Evolutionary conservation across 2,797 vertebrate genomes (phyloP).

Genomic region (Tenualosa ilisha): DNA sequence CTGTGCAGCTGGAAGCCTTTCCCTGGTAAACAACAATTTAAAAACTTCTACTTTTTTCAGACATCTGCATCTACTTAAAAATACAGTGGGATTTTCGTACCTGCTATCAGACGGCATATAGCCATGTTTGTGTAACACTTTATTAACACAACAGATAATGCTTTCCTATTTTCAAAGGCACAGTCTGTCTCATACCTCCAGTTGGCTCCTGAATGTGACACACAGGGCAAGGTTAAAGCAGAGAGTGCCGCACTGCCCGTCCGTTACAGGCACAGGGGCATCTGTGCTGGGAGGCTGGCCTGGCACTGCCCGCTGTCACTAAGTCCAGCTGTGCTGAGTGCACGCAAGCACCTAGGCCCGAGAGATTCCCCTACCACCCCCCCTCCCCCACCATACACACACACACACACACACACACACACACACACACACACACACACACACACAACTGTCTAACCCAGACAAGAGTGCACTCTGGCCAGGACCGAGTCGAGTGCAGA

Average conservation of each 20-base stretch:
- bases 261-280: conserved; percentile 59
- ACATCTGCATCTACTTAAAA: not conserved
- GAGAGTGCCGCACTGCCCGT: conserved; percentile 48
- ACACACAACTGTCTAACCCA: conserved; percentile 44
- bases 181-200: conserved; percentile 26
- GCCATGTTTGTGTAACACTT: not conserved
- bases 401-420: not conserved
- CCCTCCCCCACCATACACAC: not conserved
- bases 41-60: not conserved
- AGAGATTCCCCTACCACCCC: not conserved
- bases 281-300: conserved; percentile 62
- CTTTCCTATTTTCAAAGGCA: not conserved
- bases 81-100: not conserved
- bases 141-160: not conserved
- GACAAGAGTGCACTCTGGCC: conserved; percentile 44
- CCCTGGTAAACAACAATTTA: not conserved
- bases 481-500: not conserved
- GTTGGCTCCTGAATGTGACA: conserved; percentile 46
- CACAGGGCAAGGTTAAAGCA: conserved; percentile 62
- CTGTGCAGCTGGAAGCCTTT: not conserved
- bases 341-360: not conserved
- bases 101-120: not conserved
- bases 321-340: not conserved
- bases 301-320: not conserved
- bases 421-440: not conserved